These are phyloP conservation scores for Plodia interpunctella DNA, from an alignment of 1,140 invertebrate genomes.

Conservation along the genomic window DNA sequence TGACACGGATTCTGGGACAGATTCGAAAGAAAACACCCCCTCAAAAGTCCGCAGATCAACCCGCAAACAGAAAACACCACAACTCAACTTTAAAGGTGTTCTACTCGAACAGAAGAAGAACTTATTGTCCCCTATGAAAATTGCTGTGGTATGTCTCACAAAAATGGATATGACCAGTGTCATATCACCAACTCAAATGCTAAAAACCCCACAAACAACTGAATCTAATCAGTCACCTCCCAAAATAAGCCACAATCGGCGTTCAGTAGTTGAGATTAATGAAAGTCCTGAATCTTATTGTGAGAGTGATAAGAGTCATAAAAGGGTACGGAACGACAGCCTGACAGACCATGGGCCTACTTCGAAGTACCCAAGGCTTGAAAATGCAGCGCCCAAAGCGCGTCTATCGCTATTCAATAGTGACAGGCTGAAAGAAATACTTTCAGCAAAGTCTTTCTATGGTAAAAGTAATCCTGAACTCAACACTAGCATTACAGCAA, in stretches of 20 bases:
- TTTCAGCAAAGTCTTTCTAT: slow-evolving; percentile 77
- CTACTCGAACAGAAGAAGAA: slow-evolving; percentile 60
- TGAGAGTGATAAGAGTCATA: slow-evolving; percentile 57
- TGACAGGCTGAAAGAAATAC: slow-evolving; percentile 60
- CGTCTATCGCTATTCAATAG: slow-evolving; percentile 65
- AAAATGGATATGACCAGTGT: slow-evolving; percentile 57
- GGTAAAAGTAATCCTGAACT: slow-evolving; percentile 68
- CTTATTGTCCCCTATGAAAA: slow-evolving; percentile 49
- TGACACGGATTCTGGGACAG: slow-evolving; percentile 62
- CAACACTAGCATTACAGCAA: slow-evolving; percentile 51
- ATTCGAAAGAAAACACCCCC: slow-evolving; percentile 70
- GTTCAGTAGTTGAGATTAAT: slow-evolving; percentile 47
- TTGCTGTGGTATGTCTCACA: slow-evolving; percentile 52
- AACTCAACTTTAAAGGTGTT: slow-evolving; percentile 62
- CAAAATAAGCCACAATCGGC: slow-evolving; percentile 51
- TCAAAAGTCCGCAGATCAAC: slow-evolving; percentile 46
- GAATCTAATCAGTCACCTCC: slow-evolving; percentile 50
- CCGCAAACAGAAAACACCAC: slow-evolving; percentile 48
- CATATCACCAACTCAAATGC: slow-evolving; percentile 68
- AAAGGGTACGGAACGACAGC: slow-evolving; percentile 56
- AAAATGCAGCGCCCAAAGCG: slow-evolving; percentile 57
- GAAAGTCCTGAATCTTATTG: slow-evolving; percentile 58
- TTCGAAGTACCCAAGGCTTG: slow-evolving; percentile 53
- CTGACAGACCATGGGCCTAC: slow-evolving; percentile 44
- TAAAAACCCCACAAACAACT: slow-evolving; percentile 74